Conservation (phyloP, 2,113 vertebrate genomes). For the Ciconia stormi region DNA sequence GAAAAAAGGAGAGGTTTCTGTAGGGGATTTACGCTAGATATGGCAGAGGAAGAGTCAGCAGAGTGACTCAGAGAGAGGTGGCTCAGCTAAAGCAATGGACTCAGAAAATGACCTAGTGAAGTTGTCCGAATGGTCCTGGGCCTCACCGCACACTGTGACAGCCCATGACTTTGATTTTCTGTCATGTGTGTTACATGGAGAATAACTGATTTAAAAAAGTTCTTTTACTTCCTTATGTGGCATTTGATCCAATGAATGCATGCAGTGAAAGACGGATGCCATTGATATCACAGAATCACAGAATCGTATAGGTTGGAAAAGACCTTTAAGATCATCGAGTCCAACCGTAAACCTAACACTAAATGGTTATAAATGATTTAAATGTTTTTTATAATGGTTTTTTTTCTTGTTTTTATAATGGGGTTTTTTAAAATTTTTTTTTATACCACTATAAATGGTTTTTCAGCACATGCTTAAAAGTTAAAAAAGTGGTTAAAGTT, state of each 20-base stretch:
- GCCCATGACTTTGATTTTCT: not conserved
- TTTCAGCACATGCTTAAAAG: not conserved
- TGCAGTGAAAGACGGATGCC: not conserved
- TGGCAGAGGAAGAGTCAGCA: not conserved
- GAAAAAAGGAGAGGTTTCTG: not conserved
- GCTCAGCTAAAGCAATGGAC: not conserved
- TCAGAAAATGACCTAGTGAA: not conserved
- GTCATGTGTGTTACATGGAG: fast-evolving
- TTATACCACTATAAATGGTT: not conserved
- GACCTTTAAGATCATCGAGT: too few relatives aligned
- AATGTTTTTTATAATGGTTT: too few relatives aligned
- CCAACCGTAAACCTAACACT: too few relatives aligned
- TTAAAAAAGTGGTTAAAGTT: not conserved
- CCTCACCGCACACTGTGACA: fast-evolving
- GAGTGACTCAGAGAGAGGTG: not conserved
- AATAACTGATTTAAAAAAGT: not conserved
- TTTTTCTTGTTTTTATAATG: too few relatives aligned
- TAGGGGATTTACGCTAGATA: fast-evolving
- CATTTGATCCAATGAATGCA: not conserved
- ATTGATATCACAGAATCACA: too few relatives aligned
- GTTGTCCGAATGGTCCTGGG: not conserved
- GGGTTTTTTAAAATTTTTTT: too few relatives aligned
- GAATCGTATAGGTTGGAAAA: too few relatives aligned
- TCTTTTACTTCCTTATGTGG: not conserved
- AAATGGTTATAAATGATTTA: too few relatives aligned